Evolutionary conservation across 2,113 vertebrate genomes (phyloP).

Genomic region (Proteles cristata): DNA sequence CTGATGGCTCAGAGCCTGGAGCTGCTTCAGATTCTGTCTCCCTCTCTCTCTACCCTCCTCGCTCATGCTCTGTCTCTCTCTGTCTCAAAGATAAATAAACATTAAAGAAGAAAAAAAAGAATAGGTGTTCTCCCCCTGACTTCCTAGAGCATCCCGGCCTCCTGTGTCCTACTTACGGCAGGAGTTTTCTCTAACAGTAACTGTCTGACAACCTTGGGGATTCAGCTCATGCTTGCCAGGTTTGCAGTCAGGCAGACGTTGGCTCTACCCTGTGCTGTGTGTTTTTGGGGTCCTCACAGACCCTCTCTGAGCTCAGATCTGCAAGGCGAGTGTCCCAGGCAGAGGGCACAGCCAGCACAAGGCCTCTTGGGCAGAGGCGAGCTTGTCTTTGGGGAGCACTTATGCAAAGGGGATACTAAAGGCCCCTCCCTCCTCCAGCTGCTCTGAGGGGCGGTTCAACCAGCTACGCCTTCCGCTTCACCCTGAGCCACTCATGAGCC

Average conservation of each 20-base stretch:
- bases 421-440: not conserved
- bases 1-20: too few species aligned
- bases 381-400: not conserved
- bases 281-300: not conserved
- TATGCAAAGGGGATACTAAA: not conserved
- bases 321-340: not conserved
- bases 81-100: too few species aligned
- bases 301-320: not conserved
- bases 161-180: not conserved
- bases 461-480: not conserved
- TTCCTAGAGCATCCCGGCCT: not conserved
- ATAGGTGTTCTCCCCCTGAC: accelerated
- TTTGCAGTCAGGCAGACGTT: not conserved
- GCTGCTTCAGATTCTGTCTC: too few species aligned
- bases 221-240: not conserved
- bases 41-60: too few species aligned
- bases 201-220: too few species aligned
- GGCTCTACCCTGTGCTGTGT: not conserved
- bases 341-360: not conserved
- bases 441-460: not conserved
- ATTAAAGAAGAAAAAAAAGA: too few species aligned
- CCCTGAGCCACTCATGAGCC: not conserved
- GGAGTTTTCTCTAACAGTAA: not conserved
- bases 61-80: too few species aligned
- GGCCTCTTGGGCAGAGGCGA: not conserved